These are phyloP conservation scores for Turritopsis rubra DNA, from an alignment of 30 jellyfish, hydroid and myxozoan species.

Conservation along the genomic window DNA sequence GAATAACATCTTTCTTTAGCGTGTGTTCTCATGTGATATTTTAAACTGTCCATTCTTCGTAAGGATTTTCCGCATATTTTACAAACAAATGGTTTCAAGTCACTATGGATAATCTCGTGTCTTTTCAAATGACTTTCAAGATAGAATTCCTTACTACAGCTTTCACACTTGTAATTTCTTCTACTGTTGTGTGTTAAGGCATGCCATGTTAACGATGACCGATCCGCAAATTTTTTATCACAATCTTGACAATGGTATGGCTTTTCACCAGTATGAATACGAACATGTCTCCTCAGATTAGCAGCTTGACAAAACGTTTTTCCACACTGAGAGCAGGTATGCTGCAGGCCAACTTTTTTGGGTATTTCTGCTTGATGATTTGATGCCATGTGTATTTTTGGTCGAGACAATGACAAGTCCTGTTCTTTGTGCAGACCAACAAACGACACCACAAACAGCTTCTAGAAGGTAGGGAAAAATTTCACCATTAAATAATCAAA, in stretches of 20 bases:
- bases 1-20: background rate
- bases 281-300: background rate
- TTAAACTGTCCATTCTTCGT: constrained; percentile 8
- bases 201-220: constrained; percentile 4
- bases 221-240: constrained; percentile 8
- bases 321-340: background rate
- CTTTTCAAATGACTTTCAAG: constrained; percentile 2
- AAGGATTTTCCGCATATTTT: background rate
- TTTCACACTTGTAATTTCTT: background rate
- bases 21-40: constrained; percentile 8
- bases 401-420: no score
- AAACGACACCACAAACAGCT: no score
- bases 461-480: no score
- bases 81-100: background rate
- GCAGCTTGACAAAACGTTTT: constrained; percentile 1
- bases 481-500: no score
- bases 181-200: background rate
- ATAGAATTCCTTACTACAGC: background rate
- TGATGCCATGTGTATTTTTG: background rate
- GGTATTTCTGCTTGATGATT: background rate
- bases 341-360: background rate
- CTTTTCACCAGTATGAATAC: constrained; percentile 7
- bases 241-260: constrained; percentile 8
- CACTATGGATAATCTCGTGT: background rate
- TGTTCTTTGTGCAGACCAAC: no score